Evolutionary conservation across 2,888 invertebrate genomes (phyloP).

Genomic region (Luperina testacea): DNA sequence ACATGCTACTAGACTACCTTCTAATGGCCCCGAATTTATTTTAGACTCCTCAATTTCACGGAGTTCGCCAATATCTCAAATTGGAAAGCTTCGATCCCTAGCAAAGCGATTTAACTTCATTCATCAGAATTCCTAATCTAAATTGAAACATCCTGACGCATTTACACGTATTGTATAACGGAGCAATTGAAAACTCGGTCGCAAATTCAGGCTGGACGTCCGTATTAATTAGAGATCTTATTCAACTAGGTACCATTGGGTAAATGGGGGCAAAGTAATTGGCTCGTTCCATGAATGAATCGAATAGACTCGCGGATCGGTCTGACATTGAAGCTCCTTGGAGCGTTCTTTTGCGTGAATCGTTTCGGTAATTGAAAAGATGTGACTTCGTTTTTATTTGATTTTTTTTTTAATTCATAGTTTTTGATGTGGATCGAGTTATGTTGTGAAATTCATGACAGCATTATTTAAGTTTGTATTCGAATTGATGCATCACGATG

Average conservation of each 20-base stretch:
- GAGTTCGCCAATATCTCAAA: constrained; percentile 40
- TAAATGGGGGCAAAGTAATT: constrained; percentile 65
- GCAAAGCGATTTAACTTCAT: constrained; percentile 50
- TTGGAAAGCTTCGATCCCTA: constrained; percentile 34
- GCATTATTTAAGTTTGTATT: background rate
- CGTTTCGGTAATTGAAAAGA: constrained; percentile 48
- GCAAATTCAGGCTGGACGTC: constrained; percentile 61
- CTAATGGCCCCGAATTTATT: constrained; percentile 39
- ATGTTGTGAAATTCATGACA: background rate
- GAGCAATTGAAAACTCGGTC: constrained; percentile 65
- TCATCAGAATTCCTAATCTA: constrained; percentile 61
- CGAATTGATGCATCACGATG: background rate
- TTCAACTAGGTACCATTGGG: constrained; percentile 66
- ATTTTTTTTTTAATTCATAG: constrained; percentile 4
- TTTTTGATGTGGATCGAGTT: background rate
- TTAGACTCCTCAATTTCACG: constrained; percentile 42
- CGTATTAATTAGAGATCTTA: constrained; percentile 69
- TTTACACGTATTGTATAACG: constrained; percentile 60
- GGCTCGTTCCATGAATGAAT: constrained; percentile 58
- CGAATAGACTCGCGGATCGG: constrained; percentile 50
- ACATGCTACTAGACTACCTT: constrained; percentile 33
- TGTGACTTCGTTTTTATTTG: constrained; percentile 13
- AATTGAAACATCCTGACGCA: constrained; percentile 64
- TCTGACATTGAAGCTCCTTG: constrained; percentile 55
- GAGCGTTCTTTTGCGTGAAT: constrained; percentile 41